Evolutionary conservation across 30 jellyfish, hydroid and myxozoan species (phyloP), one percentile per base, ranked within the genome.

Genomic region (Hydractinia echinata): DNA sequence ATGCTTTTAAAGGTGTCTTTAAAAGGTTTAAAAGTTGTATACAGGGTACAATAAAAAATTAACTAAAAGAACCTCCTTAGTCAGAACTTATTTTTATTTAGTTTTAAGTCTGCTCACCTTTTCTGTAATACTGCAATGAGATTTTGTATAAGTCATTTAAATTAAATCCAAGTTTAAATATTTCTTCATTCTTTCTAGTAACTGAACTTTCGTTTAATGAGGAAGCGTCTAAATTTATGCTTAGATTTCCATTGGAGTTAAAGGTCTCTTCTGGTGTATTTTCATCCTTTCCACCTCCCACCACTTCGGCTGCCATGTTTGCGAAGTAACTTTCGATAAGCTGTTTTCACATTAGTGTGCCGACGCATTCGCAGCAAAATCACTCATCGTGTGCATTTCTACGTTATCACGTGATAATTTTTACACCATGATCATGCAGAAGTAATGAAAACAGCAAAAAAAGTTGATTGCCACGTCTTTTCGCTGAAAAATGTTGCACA

Each of bases 141-240:
- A 85, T 54, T 21, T 85, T 85, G 87, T 85, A 90, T 16, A 81
- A 84, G 21, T 90, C 97, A 51, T 85, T 87, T 54, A 90, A 83
- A 54, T 89, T 81, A 10, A 90, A 79, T 4, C 83, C 83, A 9
- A 74, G 62, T 74, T 74, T 74, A 50, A 48, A 74, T 48, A 74
- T 74, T 74, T 74, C 83, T 50, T 74, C 83, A 6, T 18, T 52
- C 20, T 54, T 49, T 50, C 70, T 54, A 15, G 71, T 74, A 53
- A 74, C 69, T 11, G 68, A 49, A 55, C 68, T 49, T 21, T 74
- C 66, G 54, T 74, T 74, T 67, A 74, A 74, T 11, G 51, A 66
- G 1, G 83, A 74, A 4, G 83, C 54, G 14, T 74, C 54, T 74
- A 74, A 55, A 13, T 74, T 58, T 30, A 74, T 74, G 48, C 69